Evolutionary conservation across 1,140 invertebrate species (phyloP), one percentile per base, ranked within the genome.

Genomic region (Anastrepha ludens): DNA sequence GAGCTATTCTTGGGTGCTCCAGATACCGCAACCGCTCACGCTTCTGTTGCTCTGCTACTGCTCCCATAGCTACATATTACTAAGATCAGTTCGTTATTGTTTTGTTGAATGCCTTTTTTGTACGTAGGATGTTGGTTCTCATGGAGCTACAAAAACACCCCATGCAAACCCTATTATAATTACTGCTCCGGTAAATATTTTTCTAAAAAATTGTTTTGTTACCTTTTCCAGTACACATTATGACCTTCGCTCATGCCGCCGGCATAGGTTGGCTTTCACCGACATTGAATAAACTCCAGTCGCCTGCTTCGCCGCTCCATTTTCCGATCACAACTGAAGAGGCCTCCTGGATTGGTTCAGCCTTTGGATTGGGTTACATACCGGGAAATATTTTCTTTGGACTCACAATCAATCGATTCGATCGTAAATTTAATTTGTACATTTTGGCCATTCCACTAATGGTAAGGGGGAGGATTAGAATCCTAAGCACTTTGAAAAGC

Each of bases 241-340:
- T 94, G 17, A 93, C 93, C 5, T 93, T 94, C 86, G 91, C 91
- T 0, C 93, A 94, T 90, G 94, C 94, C 5, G 90, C 94, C 11
- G 93, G 93, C 17, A 89, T 94, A 29, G 94, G 93, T 3, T 94
- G 94, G 94, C 88, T 94, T 0, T 94, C 94, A 0, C 94, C 94
- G 0, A 94, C 91, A 0, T 55, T 92, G 0, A 88, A 89, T 2
- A 90, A 90, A 58, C 90, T 93, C 8, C 90, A 91, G 60, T 88
- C 89, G 0, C 15, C 88, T 3, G 87, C 91, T 17, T 87, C 91
- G 0, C 91, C 92, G 0, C 81, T 93, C 8, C 86, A 89, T 7
- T 92, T 92, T 86, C 41, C 86, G 7, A 88, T 93, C 3, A 90
- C 87, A 20, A 89, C 90, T 1, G 89, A 88, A 17, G 89, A 94